Base-by-base conservation (phyloP, 2,113 vertebrate genomes). In the Eulacestoma nigropectus region DNA sequence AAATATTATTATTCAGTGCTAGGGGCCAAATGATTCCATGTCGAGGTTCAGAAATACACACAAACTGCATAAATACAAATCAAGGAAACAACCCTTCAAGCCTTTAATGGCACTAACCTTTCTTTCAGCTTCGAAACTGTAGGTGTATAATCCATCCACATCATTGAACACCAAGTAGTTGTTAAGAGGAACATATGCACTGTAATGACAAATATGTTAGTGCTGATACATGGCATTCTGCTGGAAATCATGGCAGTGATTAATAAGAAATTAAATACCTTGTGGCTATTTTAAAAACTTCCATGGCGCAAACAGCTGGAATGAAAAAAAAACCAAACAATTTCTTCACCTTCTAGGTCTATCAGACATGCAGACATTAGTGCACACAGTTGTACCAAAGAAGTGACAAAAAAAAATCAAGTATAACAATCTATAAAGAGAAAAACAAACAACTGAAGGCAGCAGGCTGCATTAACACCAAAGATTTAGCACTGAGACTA, bases 221-320 rank as follows among this genome's bases (percentile, higher is more conserved):
- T 27, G 37, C 80, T 94, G 90, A 90, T 44, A 69, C 57, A 84
- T 44, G 8, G 13, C 32, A 72, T 14, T 63, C 69, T 59, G 15
- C 35, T 80, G 57, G 72, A 93, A 97, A 84, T 35, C 8, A 67
- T 10, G 17, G 39, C 53, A 23, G 62, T 87, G 55, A 89, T 76
- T 68, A 91, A 62, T 50, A 96, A 97, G 74, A 85, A 95, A 93
- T n/a, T 4, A 75, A 97, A 97, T 97, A 99, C 99, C 98, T 99
- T 96, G 99, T 99, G 63, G 99, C 99, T 96, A 99, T 99, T 98
- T 99, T 99, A 98, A 99, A 99, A 96, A 99, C 99, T 96, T 99
- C 99, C 25, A 98, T 98, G 95, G 99, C 98, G 6, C 99, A 99
- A 93, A 98, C 98, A 98, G 99, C 99, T 99, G 86, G n/a, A 97